These are phyloP conservation scores for Embiotoca jacksoni DNA, from an alignment of 2,113 vertebrate species.

Conservation along the genomic window DNA sequence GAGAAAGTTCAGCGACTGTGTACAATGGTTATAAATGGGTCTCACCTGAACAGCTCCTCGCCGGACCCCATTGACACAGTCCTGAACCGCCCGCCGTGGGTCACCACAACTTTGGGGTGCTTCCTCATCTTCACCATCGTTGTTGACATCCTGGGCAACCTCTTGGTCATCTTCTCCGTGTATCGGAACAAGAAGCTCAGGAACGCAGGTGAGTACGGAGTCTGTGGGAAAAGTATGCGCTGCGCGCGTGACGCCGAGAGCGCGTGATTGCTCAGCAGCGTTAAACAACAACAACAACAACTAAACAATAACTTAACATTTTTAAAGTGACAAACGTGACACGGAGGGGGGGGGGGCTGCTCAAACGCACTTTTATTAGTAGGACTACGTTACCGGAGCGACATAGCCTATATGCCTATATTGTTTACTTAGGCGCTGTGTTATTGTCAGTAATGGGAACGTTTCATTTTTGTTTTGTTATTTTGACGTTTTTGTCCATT, in stretches of 20 bases:
- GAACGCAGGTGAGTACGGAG: conserved; percentile 86
- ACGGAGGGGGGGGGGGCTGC: too few relatives aligned
- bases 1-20: conserved; percentile 70
- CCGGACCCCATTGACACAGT: conserved; percentile 70
- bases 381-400: too few relatives aligned
- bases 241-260: conserved; percentile 1
- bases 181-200: conserved; percentile 94
- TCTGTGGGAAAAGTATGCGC: not conserved
- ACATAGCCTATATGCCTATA: too few relatives aligned
- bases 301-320: conserved; percentile 15
- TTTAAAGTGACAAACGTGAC: conserved; percentile 4
- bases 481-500: too few relatives aligned
- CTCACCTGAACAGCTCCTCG: conserved; percentile 86
- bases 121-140: conserved; percentile 95
- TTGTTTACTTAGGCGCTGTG: too few relatives aligned
- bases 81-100: conserved; percentile 88
- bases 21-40: conserved; percentile 87
- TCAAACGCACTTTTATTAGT: not conserved
- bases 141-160: conserved; percentile 94
- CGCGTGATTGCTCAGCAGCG: conserved; percentile 1
- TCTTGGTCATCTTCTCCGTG: conserved; percentile 95
- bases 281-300: not conserved
- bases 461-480: too few relatives aligned
- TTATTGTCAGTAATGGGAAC: too few relatives aligned
- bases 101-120: conserved; percentile 88